phyloP scores from a whole-genome alignment of 2,888 invertebrate genomes.

The Tiphia femorata region DNA sequence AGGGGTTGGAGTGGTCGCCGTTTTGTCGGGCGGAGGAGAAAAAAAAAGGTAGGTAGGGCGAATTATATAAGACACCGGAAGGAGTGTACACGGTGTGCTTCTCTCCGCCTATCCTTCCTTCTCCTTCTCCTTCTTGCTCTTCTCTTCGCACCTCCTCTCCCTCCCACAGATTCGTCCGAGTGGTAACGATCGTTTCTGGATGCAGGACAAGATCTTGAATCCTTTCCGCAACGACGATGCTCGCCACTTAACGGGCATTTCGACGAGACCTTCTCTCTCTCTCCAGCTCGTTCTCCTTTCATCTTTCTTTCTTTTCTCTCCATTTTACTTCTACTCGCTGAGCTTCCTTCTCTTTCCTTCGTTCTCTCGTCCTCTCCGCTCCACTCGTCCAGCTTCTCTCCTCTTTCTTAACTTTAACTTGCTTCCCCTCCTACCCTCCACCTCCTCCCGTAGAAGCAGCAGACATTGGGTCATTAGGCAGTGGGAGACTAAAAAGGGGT shows the following conservation, averaged over 20 bases:
- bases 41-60: conserved; percentile 25
- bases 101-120: not conserved
- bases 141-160: conserved; percentile 15
- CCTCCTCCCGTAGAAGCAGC: conserved; percentile 28
- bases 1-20: conserved; percentile 26
- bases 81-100: conserved; percentile 26
- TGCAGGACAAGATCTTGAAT: conserved; percentile 45
- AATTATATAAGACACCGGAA: conserved; percentile 47
- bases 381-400: too few species aligned
- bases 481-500: conserved; percentile 54
- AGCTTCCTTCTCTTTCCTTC: conserved; percentile 6
- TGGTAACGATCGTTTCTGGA: conserved; percentile 49
- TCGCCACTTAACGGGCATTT: conserved; percentile 57
- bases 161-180: conserved; percentile 40
- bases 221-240: conserved; percentile 44
- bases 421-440: too few species aligned
- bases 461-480: conserved; percentile 66
- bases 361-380: too few species aligned
- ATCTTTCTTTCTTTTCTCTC: conserved; percentile 13
- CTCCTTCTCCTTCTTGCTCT: not conserved
- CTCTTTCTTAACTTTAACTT: too few species aligned
- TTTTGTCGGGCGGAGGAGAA: not conserved
- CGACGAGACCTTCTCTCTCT: conserved; percentile 39
- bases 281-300: conserved; percentile 20
- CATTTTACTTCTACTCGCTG: too few species aligned